Conservation (phyloP, 2,113 vertebrate genomes). For the Larimichthys crocea region DNA sequence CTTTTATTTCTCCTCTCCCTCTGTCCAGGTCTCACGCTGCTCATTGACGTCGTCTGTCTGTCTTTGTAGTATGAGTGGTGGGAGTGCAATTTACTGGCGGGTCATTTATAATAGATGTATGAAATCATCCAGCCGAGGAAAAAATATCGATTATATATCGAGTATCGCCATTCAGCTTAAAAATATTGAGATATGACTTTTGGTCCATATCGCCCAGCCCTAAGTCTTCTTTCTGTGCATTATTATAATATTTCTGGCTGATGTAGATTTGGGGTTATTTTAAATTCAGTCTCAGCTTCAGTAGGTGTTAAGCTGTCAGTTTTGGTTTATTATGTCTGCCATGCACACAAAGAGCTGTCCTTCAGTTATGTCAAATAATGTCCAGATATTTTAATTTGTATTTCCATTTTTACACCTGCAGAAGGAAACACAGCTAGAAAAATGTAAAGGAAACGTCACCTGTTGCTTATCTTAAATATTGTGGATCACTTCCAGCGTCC, state of each 20-base stretch:
- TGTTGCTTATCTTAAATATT: not conserved
- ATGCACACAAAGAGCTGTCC: not conserved
- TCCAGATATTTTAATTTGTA: not conserved
- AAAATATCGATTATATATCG: too few relatives aligned
- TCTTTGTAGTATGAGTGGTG: too few relatives aligned
- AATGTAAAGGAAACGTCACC: not conserved
- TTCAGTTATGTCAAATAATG: not conserved
- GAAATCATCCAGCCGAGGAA: too few relatives aligned
- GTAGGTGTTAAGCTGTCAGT: not conserved
- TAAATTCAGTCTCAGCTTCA: not conserved
- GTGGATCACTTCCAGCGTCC: constrained; percentile 66
- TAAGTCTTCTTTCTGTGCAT: not conserved
- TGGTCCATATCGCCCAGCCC: too few relatives aligned
- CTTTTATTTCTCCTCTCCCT: too few relatives aligned
- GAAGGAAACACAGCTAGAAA: constrained; percentile 15
- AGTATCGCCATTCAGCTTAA: too few relatives aligned
- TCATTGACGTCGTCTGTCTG: too few relatives aligned
- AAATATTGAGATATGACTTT: too few relatives aligned
- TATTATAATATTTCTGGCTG: not conserved
- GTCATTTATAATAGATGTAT: too few relatives aligned
- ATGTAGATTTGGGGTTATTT: not conserved
- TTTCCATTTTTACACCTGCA: constrained; percentile 14
- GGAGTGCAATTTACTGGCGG: too few relatives aligned
- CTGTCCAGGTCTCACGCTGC: too few relatives aligned
- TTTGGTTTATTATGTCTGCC: not conserved